Conservation (phyloP, 2,797 vertebrate species). For the Choloepus didactylus region DNA sequence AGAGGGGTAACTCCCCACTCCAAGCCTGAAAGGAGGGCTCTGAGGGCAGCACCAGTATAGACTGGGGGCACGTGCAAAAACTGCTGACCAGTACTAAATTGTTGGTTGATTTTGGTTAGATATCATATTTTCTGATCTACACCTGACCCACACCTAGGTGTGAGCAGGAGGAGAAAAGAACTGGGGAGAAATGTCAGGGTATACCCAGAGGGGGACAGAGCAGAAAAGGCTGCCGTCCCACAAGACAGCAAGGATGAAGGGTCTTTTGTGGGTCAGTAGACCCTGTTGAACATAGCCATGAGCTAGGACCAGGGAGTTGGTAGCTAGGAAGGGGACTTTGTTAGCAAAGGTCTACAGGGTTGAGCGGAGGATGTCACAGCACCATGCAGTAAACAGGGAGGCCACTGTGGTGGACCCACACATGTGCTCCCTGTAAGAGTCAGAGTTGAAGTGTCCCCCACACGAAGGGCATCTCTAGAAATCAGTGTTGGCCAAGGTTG, state of each 20-base stretch:
- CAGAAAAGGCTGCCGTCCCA: not conserved
- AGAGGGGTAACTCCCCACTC: not conserved
- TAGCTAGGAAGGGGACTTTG: not conserved
- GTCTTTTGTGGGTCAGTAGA: not conserved
- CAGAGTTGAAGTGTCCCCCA: not conserved
- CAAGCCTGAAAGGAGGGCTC: not conserved
- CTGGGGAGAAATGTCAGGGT: not conserved
- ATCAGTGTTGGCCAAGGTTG: not conserved
- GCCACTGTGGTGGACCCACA: not conserved
- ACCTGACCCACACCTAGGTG: not conserved
- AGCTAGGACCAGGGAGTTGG: not conserved
- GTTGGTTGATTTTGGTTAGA: not conserved
- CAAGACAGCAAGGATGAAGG: not conserved
- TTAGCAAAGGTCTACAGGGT: not conserved
- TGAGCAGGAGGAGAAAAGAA: not conserved
- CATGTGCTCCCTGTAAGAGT: not conserved
- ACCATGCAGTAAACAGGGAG: not conserved
- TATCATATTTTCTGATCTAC: not conserved
- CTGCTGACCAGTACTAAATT: too few relatives aligned
- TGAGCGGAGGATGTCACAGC: not conserved
- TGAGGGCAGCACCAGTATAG: not conserved
- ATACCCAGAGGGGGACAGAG: too few relatives aligned
- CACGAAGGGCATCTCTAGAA: too few relatives aligned
- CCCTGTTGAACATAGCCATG: not conserved
- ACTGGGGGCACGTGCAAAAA: fast-evolving